Conservation (phyloP, 2,113 vertebrate genomes). For the Lasiurus borealis region DNA sequence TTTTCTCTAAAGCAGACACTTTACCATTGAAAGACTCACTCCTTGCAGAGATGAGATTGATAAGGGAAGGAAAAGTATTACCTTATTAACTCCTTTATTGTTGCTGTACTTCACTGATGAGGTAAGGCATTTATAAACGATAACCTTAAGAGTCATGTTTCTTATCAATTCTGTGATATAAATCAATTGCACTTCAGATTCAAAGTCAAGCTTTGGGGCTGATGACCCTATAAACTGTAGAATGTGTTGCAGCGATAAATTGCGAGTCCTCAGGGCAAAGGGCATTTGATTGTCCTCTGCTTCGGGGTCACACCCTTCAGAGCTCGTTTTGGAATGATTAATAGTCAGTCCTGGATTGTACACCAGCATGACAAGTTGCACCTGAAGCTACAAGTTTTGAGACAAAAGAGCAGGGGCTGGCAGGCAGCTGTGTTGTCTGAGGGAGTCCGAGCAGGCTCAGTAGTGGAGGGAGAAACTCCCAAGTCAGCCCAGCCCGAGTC, state of each 20-base stretch:
- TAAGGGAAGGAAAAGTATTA: not conserved
- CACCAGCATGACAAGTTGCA: constrained; percentile 52
- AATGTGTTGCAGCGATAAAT: constrained; percentile 63
- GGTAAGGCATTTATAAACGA: not conserved
- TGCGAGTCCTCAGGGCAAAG: constrained; percentile 20
- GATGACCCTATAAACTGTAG: constrained; percentile 52
- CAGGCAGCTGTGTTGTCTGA: constrained; percentile 42
- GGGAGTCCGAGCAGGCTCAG: not conserved
- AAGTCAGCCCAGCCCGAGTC: accelerated
- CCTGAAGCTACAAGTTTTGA: constrained; percentile 35
- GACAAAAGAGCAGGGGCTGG: constrained; percentile 40
- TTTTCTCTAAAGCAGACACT: not conserved
- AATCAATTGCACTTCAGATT: constrained; percentile 44
- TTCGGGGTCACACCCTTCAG: not conserved
- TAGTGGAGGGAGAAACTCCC: not conserved
- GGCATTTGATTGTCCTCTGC: constrained; percentile 39
- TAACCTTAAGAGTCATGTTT: not conserved
- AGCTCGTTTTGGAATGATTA: constrained; percentile 1
- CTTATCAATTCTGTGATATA: constrained; percentile 46
- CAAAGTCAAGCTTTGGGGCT: not conserved
- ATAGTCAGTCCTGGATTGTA: constrained; percentile 8
- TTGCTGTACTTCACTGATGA: not conserved
- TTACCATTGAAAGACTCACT: not conserved
- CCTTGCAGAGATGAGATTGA: not conserved
- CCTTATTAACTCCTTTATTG: not conserved